Evolutionary conservation across 2,113 vertebrate species (phyloP).

Genomic region (Micronycteris hirsuta): DNA sequence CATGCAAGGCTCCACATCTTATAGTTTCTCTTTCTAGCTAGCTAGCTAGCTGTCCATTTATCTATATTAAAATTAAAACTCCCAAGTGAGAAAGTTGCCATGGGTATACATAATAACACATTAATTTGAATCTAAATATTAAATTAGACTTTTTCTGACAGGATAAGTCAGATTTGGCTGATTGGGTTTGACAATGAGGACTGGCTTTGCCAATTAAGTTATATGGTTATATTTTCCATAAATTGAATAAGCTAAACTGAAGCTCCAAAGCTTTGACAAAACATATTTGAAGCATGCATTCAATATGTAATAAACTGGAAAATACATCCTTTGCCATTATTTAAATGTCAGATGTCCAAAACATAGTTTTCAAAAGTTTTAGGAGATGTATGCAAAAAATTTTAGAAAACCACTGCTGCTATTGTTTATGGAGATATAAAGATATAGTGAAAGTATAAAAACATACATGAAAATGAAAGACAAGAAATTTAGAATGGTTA

Average conservation of each 20-base stretch:
- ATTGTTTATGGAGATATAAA: background rate
- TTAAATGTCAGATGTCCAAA: slow-evolving; percentile 22
- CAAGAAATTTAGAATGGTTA: background rate
- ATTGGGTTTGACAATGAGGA: slow-evolving; percentile 50
- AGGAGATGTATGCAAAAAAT: background rate
- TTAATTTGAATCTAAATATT: slow-evolving; percentile 65
- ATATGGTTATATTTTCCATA: slow-evolving; percentile 28
- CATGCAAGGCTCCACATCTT: background rate
- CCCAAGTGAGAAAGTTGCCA: slow-evolving; percentile 48
- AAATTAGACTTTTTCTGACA: slow-evolving; percentile 59
- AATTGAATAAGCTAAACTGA: slow-evolving; percentile 35
- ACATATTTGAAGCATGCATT: slow-evolving; percentile 12
- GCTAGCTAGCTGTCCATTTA: background rate
- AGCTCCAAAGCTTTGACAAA: slow-evolving; percentile 17
- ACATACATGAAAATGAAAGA: background rate
- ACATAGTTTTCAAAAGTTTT: slow-evolving; percentile 33
- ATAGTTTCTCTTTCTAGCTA: background rate
- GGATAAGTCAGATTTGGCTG: slow-evolving; percentile 46
- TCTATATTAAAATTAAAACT: slow-evolving; percentile 61
- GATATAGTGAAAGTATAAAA: background rate
- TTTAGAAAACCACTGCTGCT: background rate
- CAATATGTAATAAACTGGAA: background rate
- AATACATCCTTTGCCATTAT: slow-evolving; percentile 22
- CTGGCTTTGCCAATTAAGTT: slow-evolving; percentile 56
- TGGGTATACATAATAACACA: slow-evolving; percentile 40